Conservation (phyloP, 2,113 vertebrate species). For the Spizaetus ornatus region DNA sequence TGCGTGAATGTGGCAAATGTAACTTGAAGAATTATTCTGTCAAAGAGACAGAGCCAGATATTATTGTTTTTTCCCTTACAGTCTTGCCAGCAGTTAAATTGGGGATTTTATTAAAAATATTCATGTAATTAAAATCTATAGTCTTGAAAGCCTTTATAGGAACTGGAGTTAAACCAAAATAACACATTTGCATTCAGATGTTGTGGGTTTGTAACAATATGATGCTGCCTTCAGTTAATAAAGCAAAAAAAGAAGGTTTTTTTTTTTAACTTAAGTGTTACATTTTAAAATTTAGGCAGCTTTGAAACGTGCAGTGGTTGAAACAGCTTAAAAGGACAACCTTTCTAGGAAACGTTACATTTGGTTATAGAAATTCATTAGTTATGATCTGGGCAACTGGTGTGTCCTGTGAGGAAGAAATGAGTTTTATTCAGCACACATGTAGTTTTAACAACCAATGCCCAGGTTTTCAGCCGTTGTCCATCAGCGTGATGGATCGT, state of each 20-base stretch:
- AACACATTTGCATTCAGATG: not conserved
- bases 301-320: not conserved
- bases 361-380: not conserved
- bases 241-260: not conserved
- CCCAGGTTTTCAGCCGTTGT: not conserved
- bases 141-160: not conserved
- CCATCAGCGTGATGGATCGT: not conserved
- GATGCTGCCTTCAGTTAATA: not conserved
- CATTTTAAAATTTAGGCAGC: not conserved
- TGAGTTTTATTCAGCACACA: not conserved
- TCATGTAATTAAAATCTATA: slow-evolving; percentile 45
- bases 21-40: slow-evolving; percentile 57
- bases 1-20: slow-evolving; percentile 50
- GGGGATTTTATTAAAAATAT: slow-evolving; percentile 59
- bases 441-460: not conserved
- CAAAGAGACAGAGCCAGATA: slow-evolving; percentile 36
- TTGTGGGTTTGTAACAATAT: not conserved
- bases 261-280: not conserved
- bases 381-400: not conserved
- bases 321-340: not conserved
- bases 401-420: not conserved
- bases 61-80: slow-evolving; percentile 46
- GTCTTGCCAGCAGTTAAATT: slow-evolving; percentile 41
- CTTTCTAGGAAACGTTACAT: not conserved
- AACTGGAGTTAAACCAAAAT: not conserved